These are phyloP conservation scores for Zhengitettix transpicula DNA, from an alignment of 2,888 invertebrate genomes.

Conservation along the genomic window DNA sequence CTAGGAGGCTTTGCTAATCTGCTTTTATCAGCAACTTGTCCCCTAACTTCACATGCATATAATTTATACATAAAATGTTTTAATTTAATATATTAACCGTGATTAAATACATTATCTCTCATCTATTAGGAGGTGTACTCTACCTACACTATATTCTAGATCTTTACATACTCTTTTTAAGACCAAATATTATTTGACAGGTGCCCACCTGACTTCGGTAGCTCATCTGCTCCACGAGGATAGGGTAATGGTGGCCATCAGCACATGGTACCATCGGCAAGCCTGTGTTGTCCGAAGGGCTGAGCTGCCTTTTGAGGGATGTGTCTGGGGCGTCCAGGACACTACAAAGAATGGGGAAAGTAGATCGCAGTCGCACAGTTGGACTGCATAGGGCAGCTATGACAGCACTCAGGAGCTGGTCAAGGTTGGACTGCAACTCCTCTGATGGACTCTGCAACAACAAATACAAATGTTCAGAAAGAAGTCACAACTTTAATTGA, in stretches of 20 bases:
- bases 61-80: too few species aligned
- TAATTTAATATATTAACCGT: too few species aligned
- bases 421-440: conserved; percentile 17
- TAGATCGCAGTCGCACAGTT: conserved; percentile 51
- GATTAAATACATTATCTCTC: too few species aligned
- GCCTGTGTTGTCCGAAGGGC: conserved; percentile 52
- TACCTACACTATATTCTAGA: too few species aligned
- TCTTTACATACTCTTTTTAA: too few species aligned
- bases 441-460: not conserved
- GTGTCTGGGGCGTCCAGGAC: conserved; percentile 28
- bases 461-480: not conserved
- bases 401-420: conserved; percentile 58
- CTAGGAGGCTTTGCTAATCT: too few species aligned
- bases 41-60: too few species aligned
- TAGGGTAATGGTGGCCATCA: conserved; percentile 55
- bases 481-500: not conserved
- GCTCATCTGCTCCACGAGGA: conserved; percentile 62
- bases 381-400: conserved; percentile 73
- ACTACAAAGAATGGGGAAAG: conserved; percentile 50
- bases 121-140: too few species aligned
- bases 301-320: conserved; percentile 34
- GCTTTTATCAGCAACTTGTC: too few species aligned
- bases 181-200: not conserved
- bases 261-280: conserved; percentile 47
- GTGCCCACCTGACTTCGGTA: conserved; percentile 35